These are phyloP conservation scores for Ennomos erosarius DNA, from an alignment of 2,888 invertebrate species.

Conservation along the genomic window DNA sequence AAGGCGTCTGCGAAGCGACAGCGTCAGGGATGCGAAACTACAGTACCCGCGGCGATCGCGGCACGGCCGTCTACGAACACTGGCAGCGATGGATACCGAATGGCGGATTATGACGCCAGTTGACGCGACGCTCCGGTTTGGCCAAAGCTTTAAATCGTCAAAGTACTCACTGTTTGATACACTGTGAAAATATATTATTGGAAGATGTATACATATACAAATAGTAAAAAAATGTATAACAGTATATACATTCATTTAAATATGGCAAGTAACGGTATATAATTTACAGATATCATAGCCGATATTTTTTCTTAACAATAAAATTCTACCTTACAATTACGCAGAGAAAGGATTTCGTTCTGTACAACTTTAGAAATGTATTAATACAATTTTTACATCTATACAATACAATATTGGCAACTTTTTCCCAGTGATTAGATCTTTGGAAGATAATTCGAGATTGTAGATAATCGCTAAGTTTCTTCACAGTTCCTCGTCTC, in stretches of 20 bases:
- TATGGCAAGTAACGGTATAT: slow-evolving; percentile 33
- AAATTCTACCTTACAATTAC: slow-evolving; percentile 26
- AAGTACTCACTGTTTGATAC: too few species aligned
- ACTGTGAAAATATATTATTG: too few species aligned
- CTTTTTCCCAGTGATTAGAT: slow-evolving; percentile 50
- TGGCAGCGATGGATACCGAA: too few species aligned
- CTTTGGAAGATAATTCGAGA: slow-evolving; percentile 62
- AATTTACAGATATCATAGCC: slow-evolving; percentile 43
- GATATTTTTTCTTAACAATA: slow-evolving; percentile 29
- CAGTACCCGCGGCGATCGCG: too few species aligned
- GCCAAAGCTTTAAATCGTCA: too few species aligned
- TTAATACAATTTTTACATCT: slow-evolving; percentile 52
- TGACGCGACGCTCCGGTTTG: too few species aligned
- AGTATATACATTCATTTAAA: slow-evolving; percentile 18
- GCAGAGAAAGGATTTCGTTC: slow-evolving; percentile 30
- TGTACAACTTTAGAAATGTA: slow-evolving; percentile 52
- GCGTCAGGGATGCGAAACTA: too few species aligned
- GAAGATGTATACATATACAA: slow-evolving; percentile 2
- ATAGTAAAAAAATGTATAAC: slow-evolving; percentile 18
- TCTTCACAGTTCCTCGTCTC: slow-evolving; percentile 94
- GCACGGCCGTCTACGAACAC: too few species aligned
- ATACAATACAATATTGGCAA: slow-evolving; percentile 68
- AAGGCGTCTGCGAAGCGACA: too few species aligned
- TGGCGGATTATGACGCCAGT: too few species aligned
- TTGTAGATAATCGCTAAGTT: slow-evolving; percentile 12